Conservation (phyloP, 2,113 vertebrate species). For the Pterophyllum scalare region DNA sequence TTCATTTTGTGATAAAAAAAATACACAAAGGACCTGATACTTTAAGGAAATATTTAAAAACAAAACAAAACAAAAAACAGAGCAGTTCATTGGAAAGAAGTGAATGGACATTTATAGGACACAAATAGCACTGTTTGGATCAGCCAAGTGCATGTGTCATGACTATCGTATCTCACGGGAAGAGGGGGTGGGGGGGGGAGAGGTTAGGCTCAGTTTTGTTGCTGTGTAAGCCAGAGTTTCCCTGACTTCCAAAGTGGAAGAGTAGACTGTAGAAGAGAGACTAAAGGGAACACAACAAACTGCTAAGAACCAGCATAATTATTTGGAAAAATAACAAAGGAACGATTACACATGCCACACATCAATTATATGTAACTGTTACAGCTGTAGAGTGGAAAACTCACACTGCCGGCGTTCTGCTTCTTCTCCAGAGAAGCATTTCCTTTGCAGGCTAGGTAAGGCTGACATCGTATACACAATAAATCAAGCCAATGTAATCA, state of each 20-base stretch:
- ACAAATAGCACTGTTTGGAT: constrained; percentile 42
- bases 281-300: constrained; percentile 26
- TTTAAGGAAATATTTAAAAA: not conserved
- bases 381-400: constrained; percentile 47
- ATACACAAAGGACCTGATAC: not conserved
- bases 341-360: constrained; percentile 68
- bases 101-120: constrained; percentile 17
- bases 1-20: not conserved
- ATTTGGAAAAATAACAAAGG: constrained; percentile 71
- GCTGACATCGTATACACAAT: constrained; percentile 39
- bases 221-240: constrained; percentile 42
- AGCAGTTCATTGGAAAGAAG: constrained; percentile 2
- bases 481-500: constrained; percentile 61
- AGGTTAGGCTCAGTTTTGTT: constrained; percentile 27
- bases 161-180: constrained; percentile 17
- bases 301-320: constrained; percentile 31
- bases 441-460: constrained; percentile 34
- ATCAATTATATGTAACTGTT: constrained; percentile 66
- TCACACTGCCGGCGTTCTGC: constrained; percentile 34
- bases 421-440: constrained; percentile 55
- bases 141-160: constrained; percentile 38
- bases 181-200: not conserved
- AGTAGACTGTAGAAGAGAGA: not conserved
- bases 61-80: not conserved
- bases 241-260: constrained; percentile 37